Base-by-base conservation (phyloP, 2,797 vertebrate species). In the Arrhamphus sclerolepis region DNA sequence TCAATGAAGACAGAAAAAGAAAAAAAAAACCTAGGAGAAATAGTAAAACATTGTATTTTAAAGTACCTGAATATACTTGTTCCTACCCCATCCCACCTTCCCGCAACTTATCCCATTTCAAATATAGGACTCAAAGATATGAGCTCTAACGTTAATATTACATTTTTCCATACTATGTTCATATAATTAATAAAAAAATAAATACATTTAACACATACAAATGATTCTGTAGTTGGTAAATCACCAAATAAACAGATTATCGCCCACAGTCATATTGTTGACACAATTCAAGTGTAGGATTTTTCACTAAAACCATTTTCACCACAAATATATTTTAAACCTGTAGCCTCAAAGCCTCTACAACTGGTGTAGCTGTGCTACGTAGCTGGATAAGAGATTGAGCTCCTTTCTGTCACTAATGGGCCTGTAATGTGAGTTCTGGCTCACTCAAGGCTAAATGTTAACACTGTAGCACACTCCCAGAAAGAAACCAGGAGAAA, bases 161-260 rank as follows among this genome's bases (percentile, higher is more conserved):
- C 85, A 89, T 80, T 54, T 86, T 86, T 87, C 75, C 71, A 82
- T 87, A 86, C 75, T 83, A 88, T 86, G 28, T 78, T 80, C 81
- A 90, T 89, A 88, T 85, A 88, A 89, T 89, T 88, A 88, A 88
- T 90, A 90, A 87, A 91, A 91, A 92, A 92, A 93, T 93, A 93
- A 93, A 93, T 92, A 92, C 83, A 90, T 90, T 89, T 84, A 89
- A 92, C 89, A 90, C 86, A 91, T 89, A 89, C 77, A 91, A 91
- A 90, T 84, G 42, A 89, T 89, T 89, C 81, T 78, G 69, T 77
- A 72, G 77, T 81, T 71, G 81, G 82, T 77, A 83, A 83, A 84
- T 84, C 78, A 85, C 69, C 72, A 70, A 69, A 80, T 65, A 46
- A 82, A 78, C 68, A 76, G 57, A 79, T 83, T 19, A 78, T 78